Evolutionary conservation across 2,888 invertebrate genomes (phyloP), one percentile per base, ranked within the genome.

Genomic region (Sesia bembeciformis): DNA sequence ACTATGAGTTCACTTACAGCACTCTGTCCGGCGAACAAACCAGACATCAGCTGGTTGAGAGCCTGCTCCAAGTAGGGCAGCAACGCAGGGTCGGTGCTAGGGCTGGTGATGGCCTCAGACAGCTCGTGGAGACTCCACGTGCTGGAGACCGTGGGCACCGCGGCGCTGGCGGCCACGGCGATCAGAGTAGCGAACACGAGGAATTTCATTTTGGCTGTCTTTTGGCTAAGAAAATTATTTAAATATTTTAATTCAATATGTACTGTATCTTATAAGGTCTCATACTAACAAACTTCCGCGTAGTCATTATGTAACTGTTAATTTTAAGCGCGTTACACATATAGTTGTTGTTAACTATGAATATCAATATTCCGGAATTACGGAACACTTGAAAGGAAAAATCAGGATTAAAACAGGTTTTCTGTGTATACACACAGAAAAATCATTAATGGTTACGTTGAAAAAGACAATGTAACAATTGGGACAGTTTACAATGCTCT

Each of bases 151-250:
- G 40, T 4, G 7, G 49, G 51, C 42, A 66, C 8, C 39, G 54
- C 40, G 49, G 55, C 53, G 3, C 3, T 54, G 54, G 57, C 50
- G 52, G 49, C 51, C 43, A 57, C 40, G 5, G 79, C 75, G 52
- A 70, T 72, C 64, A 84, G 75, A n/a, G 76, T 67, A 54, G 74
- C 70, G 61, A 83, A 62, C 73, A 80, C 70, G 62, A 83, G 62
- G 74, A 79, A 77, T 72, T 83, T 84, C 84, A 83, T 83, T 53
- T 65, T 75, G 53, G 55, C 46, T 46, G 46, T 46, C 46, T 46
- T 23, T n/a, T 46, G 8, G 46, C 23, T 46, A 46, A 46, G 8
- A 4, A 46, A 8, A 46, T 46, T 8, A 46, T 46, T 46, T 46
- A 46, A 8, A 8, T 8, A 51, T 51, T 38, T 52, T 23, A 23